Evolutionary conservation across 2,113 vertebrate species (phyloP).

Genomic region (Corythoichthys haematopterus): DNA sequence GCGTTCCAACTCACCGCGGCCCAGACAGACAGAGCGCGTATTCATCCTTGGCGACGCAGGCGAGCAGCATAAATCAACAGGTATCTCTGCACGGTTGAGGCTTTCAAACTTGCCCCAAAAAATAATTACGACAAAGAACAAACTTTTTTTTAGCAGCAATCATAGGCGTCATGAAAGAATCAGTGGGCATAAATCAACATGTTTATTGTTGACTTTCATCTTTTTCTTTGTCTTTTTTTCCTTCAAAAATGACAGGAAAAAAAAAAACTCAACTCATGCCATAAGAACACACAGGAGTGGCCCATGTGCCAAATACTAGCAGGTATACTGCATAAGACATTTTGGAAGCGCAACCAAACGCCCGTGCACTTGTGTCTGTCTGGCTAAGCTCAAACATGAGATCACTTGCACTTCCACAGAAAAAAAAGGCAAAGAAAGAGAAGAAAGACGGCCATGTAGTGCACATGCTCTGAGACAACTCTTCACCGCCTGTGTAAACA

Average conservation of each 20-base stretch:
- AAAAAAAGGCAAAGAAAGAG: constrained; percentile 13
- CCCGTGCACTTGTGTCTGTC: constrained; percentile 47
- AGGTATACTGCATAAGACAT: constrained; percentile 24
- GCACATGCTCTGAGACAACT: constrained; percentile 22
- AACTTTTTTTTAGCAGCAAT: constrained; percentile 56
- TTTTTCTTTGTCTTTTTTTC: constrained; percentile 40
- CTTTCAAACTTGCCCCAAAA: constrained; percentile 23
- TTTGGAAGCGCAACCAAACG: constrained; percentile 36
- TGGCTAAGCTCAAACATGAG: constrained; percentile 64
- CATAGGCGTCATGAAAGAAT: constrained; percentile 67
- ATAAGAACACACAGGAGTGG: constrained; percentile 31
- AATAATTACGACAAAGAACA: constrained; percentile 45
- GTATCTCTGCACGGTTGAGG: constrained; percentile 27
- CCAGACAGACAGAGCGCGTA: constrained; percentile 1
- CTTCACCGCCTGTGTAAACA: constrained; percentile 12
- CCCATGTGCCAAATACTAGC: constrained; percentile 18
- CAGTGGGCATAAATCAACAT: constrained; percentile 65
- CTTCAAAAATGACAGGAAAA: constrained; percentile 50
- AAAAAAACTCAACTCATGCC: constrained; percentile 58
- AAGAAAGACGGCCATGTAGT: constrained; percentile 11
- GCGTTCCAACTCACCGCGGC: background rate
- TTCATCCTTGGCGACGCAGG: constrained; percentile 4
- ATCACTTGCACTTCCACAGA: constrained; percentile 44
- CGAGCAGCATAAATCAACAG: constrained; percentile 57
- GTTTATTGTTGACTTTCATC: constrained; percentile 65